Conservation (phyloP, 2,113 vertebrate genomes). For the Numenius arquata region DNA sequence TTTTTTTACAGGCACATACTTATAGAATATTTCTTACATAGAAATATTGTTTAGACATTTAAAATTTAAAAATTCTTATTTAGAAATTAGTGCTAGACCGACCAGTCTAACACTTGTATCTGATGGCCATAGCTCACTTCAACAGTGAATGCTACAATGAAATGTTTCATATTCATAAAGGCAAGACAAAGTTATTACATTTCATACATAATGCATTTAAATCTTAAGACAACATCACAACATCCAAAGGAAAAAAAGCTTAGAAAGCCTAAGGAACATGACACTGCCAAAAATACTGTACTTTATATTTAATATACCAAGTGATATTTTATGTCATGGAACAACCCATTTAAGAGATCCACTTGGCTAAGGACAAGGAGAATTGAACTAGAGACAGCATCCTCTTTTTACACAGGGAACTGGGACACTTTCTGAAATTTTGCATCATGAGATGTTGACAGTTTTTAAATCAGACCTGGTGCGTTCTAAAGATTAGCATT, state of each 20-base stretch:
- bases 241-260: background rate
- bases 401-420: background rate
- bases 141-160: background rate
- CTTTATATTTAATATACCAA: background rate
- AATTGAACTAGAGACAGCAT: background rate
- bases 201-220: background rate
- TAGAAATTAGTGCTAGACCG: background rate
- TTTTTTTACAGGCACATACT: background rate
- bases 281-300: background rate
- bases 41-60: background rate
- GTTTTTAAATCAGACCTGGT: background rate
- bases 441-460: background rate
- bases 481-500: background rate
- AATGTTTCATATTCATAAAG: background rate
- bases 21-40: background rate
- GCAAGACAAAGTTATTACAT: background rate
- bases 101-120: background rate
- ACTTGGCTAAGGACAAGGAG: background rate
- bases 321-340: background rate
- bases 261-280: background rate
- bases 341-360: background rate
- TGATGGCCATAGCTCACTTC: background rate
- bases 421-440: background rate
- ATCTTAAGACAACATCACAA: background rate
- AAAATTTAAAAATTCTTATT: background rate